Evolutionary conservation across 2,797 vertebrate genomes (phyloP).

Genomic region (Limosa lapponica): DNA sequence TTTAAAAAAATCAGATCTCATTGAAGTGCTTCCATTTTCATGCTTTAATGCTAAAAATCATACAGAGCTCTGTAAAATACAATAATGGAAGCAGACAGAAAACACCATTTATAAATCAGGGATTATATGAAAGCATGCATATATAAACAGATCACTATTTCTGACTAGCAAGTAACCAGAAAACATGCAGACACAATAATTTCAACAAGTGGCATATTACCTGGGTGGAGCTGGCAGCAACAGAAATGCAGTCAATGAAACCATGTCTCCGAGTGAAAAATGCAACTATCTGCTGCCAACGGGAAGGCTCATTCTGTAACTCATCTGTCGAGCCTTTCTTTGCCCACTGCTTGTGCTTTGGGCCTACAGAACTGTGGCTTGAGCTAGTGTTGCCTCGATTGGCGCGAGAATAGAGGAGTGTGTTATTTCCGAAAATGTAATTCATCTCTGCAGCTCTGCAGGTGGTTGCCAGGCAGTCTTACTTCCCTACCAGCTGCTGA

Average conservation of each 20-base stretch:
- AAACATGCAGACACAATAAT: slow-evolving; percentile 63
- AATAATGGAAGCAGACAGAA: slow-evolving; percentile 31
- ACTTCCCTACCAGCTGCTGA: slow-evolving; percentile 84
- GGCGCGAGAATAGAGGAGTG: slow-evolving; percentile 89
- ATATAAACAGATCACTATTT: neutral
- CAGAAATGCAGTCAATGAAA: slow-evolving; percentile 96
- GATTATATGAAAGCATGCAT: neutral
- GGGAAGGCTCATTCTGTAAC: slow-evolving; percentile 83
- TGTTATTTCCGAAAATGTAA: slow-evolving; percentile 99
- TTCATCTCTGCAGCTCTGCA: slow-evolving; percentile 91
- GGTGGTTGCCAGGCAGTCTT: slow-evolving; percentile 85
- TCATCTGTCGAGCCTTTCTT: slow-evolving; percentile 92
- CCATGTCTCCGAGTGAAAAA: slow-evolving; percentile 95
- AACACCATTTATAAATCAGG: neutral
- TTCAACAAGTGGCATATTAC: slow-evolving; percentile 83
- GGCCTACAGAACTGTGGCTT: slow-evolving; percentile 85
- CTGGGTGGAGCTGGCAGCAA: slow-evolving; percentile 87
- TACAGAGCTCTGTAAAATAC: neutral
- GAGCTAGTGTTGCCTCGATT: slow-evolving; percentile 84
- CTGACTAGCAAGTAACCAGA: slow-evolving; percentile 35
- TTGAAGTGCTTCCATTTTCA: neutral
- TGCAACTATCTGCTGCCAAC: slow-evolving; percentile 94
- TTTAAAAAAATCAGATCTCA: neutral
- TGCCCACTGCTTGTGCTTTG: slow-evolving; percentile 91
- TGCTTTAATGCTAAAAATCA: neutral